Conservation (phyloP, 2,888 invertebrate species). For the Troilus luridus region DNA sequence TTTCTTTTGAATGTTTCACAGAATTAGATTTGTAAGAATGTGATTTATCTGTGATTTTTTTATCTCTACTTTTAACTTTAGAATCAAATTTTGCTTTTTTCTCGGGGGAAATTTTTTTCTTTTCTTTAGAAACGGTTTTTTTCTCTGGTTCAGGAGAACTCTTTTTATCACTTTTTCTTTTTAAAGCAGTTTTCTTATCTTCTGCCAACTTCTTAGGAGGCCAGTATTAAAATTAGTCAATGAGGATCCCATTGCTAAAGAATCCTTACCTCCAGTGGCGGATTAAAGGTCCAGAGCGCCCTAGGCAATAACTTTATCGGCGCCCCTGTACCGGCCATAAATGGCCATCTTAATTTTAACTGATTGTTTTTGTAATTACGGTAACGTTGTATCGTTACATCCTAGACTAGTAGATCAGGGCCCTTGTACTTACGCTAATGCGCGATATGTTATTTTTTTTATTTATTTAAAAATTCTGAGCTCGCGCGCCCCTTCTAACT, state of each 20-base stretch:
- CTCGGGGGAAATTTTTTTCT: constrained; percentile 54
- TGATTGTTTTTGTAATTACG: too few relatives aligned
- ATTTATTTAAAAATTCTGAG: too few relatives aligned
- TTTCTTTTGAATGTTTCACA: constrained; percentile 58
- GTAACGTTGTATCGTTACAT: too few relatives aligned
- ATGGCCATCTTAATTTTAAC: too few relatives aligned
- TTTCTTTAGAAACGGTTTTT: constrained; percentile 47
- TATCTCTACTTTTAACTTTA: constrained; percentile 65
- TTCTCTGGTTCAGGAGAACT: constrained; percentile 55
- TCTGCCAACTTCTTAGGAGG: constrained; percentile 51
- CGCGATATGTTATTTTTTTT: too few relatives aligned
- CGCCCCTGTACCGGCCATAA: too few relatives aligned
- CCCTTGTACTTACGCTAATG: too few relatives aligned
- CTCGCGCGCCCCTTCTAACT: too few relatives aligned
- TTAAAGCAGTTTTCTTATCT: constrained; percentile 35
- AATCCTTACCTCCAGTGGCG: too few relatives aligned
- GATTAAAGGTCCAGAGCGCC: too few relatives aligned
- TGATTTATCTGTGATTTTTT: constrained; percentile 65
- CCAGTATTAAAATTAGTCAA: constrained; percentile 43
- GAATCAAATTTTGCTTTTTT: constrained; percentile 65
- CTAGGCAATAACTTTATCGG: too few relatives aligned
- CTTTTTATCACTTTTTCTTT: constrained; percentile 60
- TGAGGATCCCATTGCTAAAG: constrained; percentile 41
- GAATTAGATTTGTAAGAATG: constrained; percentile 55
- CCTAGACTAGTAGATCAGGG: too few relatives aligned